Evolutionary conservation across 2,888 invertebrate species (phyloP).

Genomic region (Archaeoteleia sp.): DNA sequence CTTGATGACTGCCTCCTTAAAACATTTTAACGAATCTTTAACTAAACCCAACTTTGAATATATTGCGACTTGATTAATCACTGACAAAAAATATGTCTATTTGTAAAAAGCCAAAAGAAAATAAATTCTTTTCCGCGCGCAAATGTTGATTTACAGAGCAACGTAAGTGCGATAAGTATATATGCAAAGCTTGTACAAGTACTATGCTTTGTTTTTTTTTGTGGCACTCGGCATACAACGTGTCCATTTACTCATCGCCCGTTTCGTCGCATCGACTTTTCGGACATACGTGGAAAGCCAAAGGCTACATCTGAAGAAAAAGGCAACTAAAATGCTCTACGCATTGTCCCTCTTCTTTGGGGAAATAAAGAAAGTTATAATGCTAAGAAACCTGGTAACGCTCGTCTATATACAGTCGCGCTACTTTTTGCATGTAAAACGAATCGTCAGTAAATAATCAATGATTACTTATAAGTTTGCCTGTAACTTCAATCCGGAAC

Average conservation of each 20-base stretch:
- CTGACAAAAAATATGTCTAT: slow-evolving; percentile 15
- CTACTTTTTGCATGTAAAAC: no score
- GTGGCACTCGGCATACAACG: slow-evolving; percentile 35
- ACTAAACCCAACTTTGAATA: no score
- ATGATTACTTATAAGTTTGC: no score
- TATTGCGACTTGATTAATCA: neutral
- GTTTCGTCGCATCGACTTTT: neutral
- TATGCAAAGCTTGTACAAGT: slow-evolving; percentile 33
- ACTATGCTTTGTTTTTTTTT: slow-evolving; percentile 16
- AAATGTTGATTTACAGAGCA: slow-evolving; percentile 14
- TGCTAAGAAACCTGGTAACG: slow-evolving; percentile 4
- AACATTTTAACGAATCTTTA: no score
- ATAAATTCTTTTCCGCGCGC: slow-evolving; percentile 1
- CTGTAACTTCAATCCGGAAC: no score
- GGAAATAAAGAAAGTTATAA: neutral
- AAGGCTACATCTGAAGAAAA: slow-evolving; percentile 20
- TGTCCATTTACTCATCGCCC: slow-evolving; percentile 18
- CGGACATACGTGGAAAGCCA: slow-evolving; percentile 1
- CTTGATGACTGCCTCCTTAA: no score
- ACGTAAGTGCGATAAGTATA: slow-evolving; percentile 19
- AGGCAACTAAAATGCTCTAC: slow-evolving; percentile 29
- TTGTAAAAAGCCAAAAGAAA: slow-evolving; percentile 6
- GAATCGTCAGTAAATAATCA: no score
- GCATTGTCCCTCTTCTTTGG: slow-evolving; percentile 35
- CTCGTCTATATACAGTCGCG: slow-evolving; percentile 1